Percentiles rank a stretch among this genome's conserved stretches.
Evolutionary conservation across 1,140 invertebrate genomes (phyloP).

Genomic region (Ceratosolen solmsi): DNA sequence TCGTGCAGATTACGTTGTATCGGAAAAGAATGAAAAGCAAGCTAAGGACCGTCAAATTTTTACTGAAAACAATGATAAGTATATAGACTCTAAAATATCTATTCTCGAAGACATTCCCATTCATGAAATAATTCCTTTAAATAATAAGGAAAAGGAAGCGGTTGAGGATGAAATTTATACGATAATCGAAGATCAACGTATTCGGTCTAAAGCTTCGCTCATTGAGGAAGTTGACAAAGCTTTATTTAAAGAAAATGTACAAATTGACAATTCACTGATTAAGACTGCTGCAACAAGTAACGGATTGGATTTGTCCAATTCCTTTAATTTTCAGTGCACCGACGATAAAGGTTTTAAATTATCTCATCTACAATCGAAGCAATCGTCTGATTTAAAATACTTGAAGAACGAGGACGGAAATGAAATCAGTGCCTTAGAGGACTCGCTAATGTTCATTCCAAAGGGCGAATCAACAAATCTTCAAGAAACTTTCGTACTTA

Average conservation of each 20-base stretch:
- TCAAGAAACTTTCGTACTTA: conserved; percentile 49
- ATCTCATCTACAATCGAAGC: conserved; percentile 27
- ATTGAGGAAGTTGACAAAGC: not conserved
- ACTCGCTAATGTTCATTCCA: conserved; percentile 59
- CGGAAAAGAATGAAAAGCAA: not conserved
- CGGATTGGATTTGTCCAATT: conserved; percentile 61
- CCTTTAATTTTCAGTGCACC: conserved; percentile 54
- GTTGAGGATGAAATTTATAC: conserved; percentile 26
- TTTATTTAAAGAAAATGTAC: not conserved
- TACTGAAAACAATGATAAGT: not conserved
- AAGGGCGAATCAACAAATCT: conserved; percentile 62
- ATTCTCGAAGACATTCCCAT: not conserved
- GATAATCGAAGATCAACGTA: conserved; percentile 11
- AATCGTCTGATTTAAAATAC: conserved; percentile 25
- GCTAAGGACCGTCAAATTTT: not conserved
- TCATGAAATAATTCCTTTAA: conserved; percentile 11
- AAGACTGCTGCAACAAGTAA: conserved; percentile 46
- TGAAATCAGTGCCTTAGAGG: conserved; percentile 51
- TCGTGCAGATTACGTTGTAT: not conserved
- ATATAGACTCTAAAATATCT: not conserved
- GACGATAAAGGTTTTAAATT: conserved; percentile 33
- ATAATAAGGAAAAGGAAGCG: conserved; percentile 14
- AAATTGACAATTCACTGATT: not conserved
- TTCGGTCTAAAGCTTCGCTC: not conserved
- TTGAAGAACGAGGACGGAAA: conserved; percentile 42